Evolutionary conservation across 2,113 vertebrate genomes (phyloP), one percentile per base, ranked within the genome.

Genomic region (Typhlomys cinereus): DNA sequence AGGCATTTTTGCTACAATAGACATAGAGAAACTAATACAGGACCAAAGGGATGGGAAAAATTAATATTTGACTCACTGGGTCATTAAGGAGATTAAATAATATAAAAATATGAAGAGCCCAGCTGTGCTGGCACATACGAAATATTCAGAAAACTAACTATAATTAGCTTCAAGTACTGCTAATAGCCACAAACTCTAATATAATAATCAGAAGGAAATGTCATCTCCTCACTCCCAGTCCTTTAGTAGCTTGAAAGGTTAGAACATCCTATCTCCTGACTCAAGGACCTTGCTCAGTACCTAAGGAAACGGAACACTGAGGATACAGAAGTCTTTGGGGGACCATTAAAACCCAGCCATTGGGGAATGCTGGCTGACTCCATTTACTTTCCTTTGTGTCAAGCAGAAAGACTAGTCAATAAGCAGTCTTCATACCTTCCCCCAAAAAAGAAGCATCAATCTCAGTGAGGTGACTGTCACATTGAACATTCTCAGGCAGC

Each of bases 401-500:
- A 75, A 81, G 84, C 91, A 5, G 12, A 85, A 86, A 78, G 92
- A 96, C 88, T 89, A 90, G 91, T 96, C 86, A 82, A 84, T 85
- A 86, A 85, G 67, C 84, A 91, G 92, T 71, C 79, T 79, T 93
- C 70, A 88, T 74, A 93, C 44, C 34, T n/a, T 85, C 76, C 67
- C 23, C 17, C 5, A 66, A 34, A 80, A 97, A 96, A 57, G 85
- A 88, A 23, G 75, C 76, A 95, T 97, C 95, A 95, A 96, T 98
- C 96, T 97, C 92, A 84, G 74, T 94, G 97, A 98, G 98, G 97
- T 98, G 97, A 97, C 96, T 97, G 95, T 97, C 95, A 97, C 36
- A 3, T 82, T 95, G 97, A 97, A 94, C 95, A 95, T 97, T 97
- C 95, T 97, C 96, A 98, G 98, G 97, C 98, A 98, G 98, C 98